Base-by-base conservation (phyloP, 35 echinoderm and acorn worm species). In the Apostichopus californicus region DNA sequence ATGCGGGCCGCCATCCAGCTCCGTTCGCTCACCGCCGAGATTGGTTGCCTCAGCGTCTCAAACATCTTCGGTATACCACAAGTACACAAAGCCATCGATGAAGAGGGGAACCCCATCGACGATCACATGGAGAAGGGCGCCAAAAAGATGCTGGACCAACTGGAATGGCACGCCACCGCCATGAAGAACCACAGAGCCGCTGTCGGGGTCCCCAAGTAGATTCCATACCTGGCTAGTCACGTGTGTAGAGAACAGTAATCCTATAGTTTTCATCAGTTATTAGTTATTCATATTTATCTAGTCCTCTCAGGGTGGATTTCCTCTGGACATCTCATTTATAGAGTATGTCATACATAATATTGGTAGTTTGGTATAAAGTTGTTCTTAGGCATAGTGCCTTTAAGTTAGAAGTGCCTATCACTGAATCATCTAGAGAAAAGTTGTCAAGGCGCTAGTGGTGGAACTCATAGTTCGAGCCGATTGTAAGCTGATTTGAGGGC, bases 1-100 rank as follows among this genome's bases (percentile, higher is more conserved):
- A 98, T 98, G 97, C 86, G 97, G 15, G 78, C 91, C 55, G 97
- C 97, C 57, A 98, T 98, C 54, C 97, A 98, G 78, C 97, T 98
- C 8, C 86, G 97, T 2, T 78, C 91, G n/a, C 92, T 98, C 73
- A 64, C 95, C 5, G 94, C 95, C 24, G 97, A 96, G 54, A 94
- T 98, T 4, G 97, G 97, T 3, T 98, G 97, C 79, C 86, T 96
- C 57, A 92, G 92, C 12, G 97, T 98, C 15, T 98, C 97, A 78
- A 98, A 98, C 57, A 98, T 98, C 57, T 98, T 98, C 89, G 97
- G 97, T 24, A 92, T 98, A 9, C 97, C 97, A 6, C 56, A 89
- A 24, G 91, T 86, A 4, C 56, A 91, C 21, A 34, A 93, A 34
- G 77, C 87, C 12, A 84, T 96, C 24, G 81, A 92, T 21, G 93